Conservation (phyloP, 2,888 invertebrate genomes). For the Tachina lurida region DNA sequence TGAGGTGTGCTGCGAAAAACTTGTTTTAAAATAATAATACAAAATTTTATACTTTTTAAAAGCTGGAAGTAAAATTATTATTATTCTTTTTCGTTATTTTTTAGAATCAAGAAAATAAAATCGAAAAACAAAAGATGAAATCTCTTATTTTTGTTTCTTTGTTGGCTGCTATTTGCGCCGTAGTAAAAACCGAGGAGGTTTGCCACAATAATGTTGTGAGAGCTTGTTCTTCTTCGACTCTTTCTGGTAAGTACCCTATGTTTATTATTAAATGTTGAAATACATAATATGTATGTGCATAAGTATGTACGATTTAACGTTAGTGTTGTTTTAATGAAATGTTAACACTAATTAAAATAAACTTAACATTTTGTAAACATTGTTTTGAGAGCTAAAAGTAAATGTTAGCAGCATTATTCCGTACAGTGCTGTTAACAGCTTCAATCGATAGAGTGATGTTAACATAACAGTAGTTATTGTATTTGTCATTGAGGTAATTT, state of each 20-base stretch:
- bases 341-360: constrained; percentile 41
- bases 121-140: constrained; percentile 84
- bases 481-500: too few relatives aligned
- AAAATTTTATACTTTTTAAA: constrained; percentile 10
- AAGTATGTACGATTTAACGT: background rate
- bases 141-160: constrained; percentile 84
- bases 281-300: background rate
- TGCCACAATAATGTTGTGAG: constrained; percentile 86
- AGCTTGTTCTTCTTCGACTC: constrained; percentile 82
- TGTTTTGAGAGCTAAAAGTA: background rate
- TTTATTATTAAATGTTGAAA: background rate
- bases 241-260: constrained; percentile 76
- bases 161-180: constrained; percentile 83
- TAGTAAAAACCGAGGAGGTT: constrained; percentile 82
- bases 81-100: constrained; percentile 9
- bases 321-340: constrained; percentile 22
- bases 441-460: background rate
- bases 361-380: constrained; percentile 26
- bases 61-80: constrained; percentile 40
- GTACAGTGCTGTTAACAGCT: background rate
- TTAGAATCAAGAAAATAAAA: constrained; percentile 55
- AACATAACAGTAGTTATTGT: too few relatives aligned
- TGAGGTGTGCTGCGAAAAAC: constrained; percentile 30
- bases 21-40: background rate
- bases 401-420: background rate